Percentiles rank a stretch among this genome's conserved stretches.
Evolutionary conservation across 2,797 vertebrate genomes (phyloP).

Genomic region (Margarornis squamiger): DNA sequence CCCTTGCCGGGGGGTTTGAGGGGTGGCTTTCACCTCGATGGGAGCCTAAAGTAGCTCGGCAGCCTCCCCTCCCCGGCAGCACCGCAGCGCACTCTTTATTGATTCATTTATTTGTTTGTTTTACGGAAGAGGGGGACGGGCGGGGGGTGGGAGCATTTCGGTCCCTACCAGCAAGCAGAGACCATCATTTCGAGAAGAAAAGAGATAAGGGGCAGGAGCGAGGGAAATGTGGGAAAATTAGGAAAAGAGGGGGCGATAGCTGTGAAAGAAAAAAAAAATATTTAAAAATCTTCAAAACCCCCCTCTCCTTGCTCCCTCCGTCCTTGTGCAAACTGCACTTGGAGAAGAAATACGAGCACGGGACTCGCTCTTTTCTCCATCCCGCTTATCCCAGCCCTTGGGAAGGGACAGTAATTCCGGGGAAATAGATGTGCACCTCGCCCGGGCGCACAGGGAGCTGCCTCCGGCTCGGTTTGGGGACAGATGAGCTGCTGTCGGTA

Average conservation of each 20-base stretch:
- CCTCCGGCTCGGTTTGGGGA: neutral
- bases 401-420: neutral
- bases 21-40: neutral
- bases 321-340: neutral
- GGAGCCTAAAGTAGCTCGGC: neutral
- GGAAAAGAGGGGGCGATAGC: neutral
- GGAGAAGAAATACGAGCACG: neutral
- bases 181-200: neutral
- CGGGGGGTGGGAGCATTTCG: neutral
- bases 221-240: neutral
- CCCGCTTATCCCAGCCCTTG: neutral
- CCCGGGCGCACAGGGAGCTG: neutral
- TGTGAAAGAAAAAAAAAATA: neutral
- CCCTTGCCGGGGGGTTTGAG: fast-evolving
- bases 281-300: neutral
- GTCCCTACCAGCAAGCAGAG: neutral
- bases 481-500: neutral
- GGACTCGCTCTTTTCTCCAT: neutral
- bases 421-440: neutral
- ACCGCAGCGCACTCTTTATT: neutral
- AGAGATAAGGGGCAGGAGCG: neutral
- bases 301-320: neutral
- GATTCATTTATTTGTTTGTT: neutral
- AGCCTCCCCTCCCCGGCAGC: neutral
- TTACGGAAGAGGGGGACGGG: neutral